A percentile compares a stretch with the other conserved stretches of the same genome.
Conservation (phyloP, 1,140 invertebrate species). For the Cydia amplana region DNA sequence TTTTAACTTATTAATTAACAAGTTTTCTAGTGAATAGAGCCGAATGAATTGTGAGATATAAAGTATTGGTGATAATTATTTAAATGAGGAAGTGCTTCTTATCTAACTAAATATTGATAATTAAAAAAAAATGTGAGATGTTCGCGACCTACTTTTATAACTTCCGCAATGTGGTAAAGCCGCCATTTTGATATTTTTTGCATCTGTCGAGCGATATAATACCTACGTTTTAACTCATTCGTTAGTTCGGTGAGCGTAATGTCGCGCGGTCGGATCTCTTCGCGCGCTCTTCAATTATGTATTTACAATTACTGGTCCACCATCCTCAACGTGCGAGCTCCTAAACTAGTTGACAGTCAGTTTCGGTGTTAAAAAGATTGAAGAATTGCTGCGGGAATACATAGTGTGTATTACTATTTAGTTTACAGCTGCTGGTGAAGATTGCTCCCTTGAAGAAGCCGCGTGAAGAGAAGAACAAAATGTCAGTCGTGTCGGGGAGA, state of each 20-base stretch:
- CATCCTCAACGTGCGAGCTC: constrained; percentile 49
- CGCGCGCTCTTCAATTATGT: constrained; percentile 40
- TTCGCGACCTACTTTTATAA: constrained; percentile 66
- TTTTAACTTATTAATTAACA: constrained; percentile 49
- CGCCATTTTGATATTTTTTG: constrained; percentile 45
- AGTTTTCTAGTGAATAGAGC: constrained; percentile 43
- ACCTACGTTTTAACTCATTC: neutral
- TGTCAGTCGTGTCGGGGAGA: constrained; percentile 72
- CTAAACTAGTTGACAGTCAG: neutral
- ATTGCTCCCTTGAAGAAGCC: constrained; percentile 44
- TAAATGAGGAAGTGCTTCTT: constrained; percentile 44
- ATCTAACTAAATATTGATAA: constrained; percentile 35
- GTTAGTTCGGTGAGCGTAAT: constrained; percentile 3
- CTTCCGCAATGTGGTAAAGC: constrained; percentile 58
- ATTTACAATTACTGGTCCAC: constrained; percentile 49
- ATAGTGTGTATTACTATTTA: constrained; percentile 43
- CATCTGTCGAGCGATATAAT: neutral
- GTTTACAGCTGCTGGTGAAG: constrained; percentile 50
- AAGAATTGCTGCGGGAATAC: constrained; percentile 44
- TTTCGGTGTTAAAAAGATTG: constrained; percentile 34
- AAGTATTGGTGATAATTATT: constrained; percentile 46
- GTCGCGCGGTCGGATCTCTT: neutral
- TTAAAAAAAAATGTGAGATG: constrained; percentile 49
- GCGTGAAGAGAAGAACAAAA: constrained; percentile 57
- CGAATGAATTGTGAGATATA: constrained; percentile 33